A percentile compares a stretch with the other conserved stretches of the same genome.
Conservation (phyloP, 1,140 invertebrate genomes). For the Pemphigus obesinymphae region DNA sequence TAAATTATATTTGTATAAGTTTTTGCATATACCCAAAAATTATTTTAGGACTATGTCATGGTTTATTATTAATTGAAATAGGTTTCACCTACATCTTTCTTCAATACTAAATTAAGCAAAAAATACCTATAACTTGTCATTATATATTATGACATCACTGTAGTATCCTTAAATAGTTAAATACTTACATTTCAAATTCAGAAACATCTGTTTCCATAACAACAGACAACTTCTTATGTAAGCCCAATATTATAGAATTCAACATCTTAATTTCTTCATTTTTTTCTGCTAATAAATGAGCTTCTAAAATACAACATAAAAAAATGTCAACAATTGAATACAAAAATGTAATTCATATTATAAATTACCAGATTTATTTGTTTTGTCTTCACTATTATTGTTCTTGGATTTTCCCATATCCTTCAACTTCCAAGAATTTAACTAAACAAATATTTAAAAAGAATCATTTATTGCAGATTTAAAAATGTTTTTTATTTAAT, state of each 20-base stretch:
- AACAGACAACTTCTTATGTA: slow-evolving; percentile 33
- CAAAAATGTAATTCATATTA: neutral
- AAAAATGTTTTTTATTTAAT: neutral
- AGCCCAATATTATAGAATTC: slow-evolving; percentile 24
- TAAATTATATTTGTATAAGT: too few species aligned
- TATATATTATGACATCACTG: too few species aligned
- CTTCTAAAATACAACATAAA: neutral
- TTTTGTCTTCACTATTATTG: neutral
- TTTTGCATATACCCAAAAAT: too few species aligned
- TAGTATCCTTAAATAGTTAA: too few species aligned
- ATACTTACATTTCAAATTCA: slow-evolving; percentile 24
- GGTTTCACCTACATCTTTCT: too few species aligned
- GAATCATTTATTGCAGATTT: neutral
- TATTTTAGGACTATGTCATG: too few species aligned
- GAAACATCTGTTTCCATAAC: slow-evolving; percentile 36
- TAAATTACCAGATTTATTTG: slow-evolving; percentile 7
- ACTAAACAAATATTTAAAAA: neutral
- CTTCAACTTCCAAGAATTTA: slow-evolving; percentile 26
- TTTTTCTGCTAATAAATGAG: slow-evolving; percentile 14
- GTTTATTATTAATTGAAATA: too few species aligned
- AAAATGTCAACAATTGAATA: neutral
- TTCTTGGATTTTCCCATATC: neutral
- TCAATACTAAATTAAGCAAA: too few species aligned
- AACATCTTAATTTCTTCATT: slow-evolving; percentile 32
- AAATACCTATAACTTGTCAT: too few species aligned